Conservation (phyloP, 2,888 invertebrate genomes). For the Chrysina gloriosa region DNA sequence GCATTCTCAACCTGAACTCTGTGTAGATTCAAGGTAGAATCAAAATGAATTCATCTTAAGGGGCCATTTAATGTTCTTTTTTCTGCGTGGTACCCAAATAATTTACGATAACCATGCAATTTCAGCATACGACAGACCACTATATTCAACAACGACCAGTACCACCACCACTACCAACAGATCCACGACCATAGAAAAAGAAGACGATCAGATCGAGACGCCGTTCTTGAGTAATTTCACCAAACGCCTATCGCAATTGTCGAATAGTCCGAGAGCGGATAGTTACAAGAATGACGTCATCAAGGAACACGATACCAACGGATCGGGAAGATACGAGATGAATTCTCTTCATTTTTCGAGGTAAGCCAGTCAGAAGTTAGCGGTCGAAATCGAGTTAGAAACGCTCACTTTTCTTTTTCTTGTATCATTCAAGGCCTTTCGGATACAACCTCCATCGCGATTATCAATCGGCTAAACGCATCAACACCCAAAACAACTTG, state of each 20-base stretch:
- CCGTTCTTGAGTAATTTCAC: slow-evolving; percentile 80
- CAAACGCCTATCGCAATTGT: slow-evolving; percentile 68
- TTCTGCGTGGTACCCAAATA: too few relatives aligned
- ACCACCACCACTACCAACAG: too few relatives aligned
- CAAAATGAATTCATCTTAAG: too few relatives aligned
- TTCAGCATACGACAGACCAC: slow-evolving; percentile 54
- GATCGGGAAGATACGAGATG: slow-evolving; percentile 46
- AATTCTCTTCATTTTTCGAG: slow-evolving; percentile 48
- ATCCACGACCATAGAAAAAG: slow-evolving; percentile 39
- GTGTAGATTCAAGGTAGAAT: too few relatives aligned
- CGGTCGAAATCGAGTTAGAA: neutral
- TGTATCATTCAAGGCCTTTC: slow-evolving; percentile 47
- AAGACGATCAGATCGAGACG: slow-evolving; percentile 68
- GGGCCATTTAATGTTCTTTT: too few relatives aligned
- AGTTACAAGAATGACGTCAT: slow-evolving; percentile 60
- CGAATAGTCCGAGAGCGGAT: slow-evolving; percentile 52
- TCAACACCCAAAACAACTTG: slow-evolving; percentile 71
- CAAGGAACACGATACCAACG: slow-evolving; percentile 63
- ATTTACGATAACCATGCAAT: too few relatives aligned
- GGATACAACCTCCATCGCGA: slow-evolving; percentile 57
- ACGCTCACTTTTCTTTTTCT: neutral
- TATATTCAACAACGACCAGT: slow-evolving; percentile 38
- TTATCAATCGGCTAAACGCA: slow-evolving; percentile 62
- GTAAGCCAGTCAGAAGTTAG: neutral
- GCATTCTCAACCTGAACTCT: too few relatives aligned